Evolutionary conservation across 2,888 invertebrate genomes (phyloP), one percentile per base, ranked within the genome.

Genomic region (Neuroscelio doddi): DNA sequence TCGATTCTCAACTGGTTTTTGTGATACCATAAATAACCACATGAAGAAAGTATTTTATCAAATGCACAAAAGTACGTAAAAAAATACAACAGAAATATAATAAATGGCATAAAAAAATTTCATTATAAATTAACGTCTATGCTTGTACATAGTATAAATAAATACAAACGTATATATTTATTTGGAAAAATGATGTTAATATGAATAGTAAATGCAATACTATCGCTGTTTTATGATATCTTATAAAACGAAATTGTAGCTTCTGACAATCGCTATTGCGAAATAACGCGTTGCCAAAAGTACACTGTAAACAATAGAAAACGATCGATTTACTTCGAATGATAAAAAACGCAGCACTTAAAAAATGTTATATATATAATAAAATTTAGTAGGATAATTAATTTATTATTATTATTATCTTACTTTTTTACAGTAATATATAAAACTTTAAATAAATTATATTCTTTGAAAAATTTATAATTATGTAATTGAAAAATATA

Each of bases 151-250:
- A 38, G 38, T 38, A 38, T 14, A 38, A 15, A 38, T 38, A 7
- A 34, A 34, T 34, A 21, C 21, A 21, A 21, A 5, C 21, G 21
- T 21, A 34, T 38, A 38, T 38, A 38, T 17, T 38, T 38, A 38
- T 38, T 17, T 10, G 38, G 16, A 8, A 17, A 9, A 38, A 38
- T 17, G 8, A 7, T 9, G 3, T 8, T 38, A 17, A n/a, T 8
- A 9, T 9, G 4, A 10, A 4, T 7, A 36, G 4, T 2, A 14
- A 36, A 7, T 15, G 36, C 36, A 36, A 14, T 7, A 15, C 9
- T 14, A 38, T 3, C 9, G 9, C 9, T 38, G 8, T 38, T 1
- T n/a, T 8, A 16, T 2, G 21, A 21, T 21, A 5, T 21, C 21
- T 21, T 21, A 5, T 5, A 5, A 21, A 21, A 21, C 21, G 21